Base-by-base conservation (phyloP, 2,888 invertebrate genomes). In the Idaea aversata region DNA sequence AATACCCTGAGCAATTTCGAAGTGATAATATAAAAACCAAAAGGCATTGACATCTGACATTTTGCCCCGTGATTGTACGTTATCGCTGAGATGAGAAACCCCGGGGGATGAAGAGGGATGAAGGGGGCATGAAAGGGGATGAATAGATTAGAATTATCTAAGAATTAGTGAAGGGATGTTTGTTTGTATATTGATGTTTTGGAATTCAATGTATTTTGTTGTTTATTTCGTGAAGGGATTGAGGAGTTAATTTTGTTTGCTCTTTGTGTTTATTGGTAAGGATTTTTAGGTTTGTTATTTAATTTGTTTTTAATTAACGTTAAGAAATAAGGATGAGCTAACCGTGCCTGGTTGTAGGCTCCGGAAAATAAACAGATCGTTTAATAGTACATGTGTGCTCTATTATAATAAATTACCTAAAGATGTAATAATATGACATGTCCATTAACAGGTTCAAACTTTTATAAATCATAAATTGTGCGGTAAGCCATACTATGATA, bases 101-200 rank as follows among this genome's bases (percentile, higher is more conserved):
- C 47, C 7, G 47, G 13, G 47, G 47, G 10, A 47, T 47, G 47
- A 47, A 4, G 13, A 3, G 13, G 47, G 7, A 7, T 13, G 47
- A 47, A 13, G 13, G 47, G 38, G 13, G 10, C 7, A 7, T 2
- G 47, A 47, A 47, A 13, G 13, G 47, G 47, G 47, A 47, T 47
- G 47, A 47, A 47, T 47, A 47, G 47, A 47, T 47, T 47, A 47
- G 47, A 47, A 47, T 47, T 47, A 47, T 47, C 47, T 47, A 47
- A 47, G 47, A 47, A 47, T 47, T 47, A 47, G 47, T 47, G 47
- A 47, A 13, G 10, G 10, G 25, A 25, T 25, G 25, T 25, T 6
- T 10, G 10, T 7, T 47, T 47, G 10, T 10, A 13, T 10, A 47
- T 47, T 47, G 47, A 47, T 13, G 47, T 47, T 47, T 47, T 7